These are phyloP conservation scores for Lota lota DNA, from an alignment of 2,113 vertebrate genomes.

Conservation along the genomic window DNA sequence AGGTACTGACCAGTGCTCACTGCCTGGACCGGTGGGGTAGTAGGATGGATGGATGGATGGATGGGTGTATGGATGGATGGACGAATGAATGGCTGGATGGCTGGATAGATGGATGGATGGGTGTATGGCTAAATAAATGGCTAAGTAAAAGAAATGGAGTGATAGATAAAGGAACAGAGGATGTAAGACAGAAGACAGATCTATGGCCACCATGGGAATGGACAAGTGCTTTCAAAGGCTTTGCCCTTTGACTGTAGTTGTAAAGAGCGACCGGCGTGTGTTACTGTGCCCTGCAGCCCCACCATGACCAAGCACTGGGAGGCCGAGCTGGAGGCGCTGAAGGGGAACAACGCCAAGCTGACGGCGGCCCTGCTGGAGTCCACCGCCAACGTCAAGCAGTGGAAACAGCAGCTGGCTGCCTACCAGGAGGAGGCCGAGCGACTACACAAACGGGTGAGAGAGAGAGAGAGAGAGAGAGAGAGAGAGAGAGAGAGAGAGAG, in stretches of 20 bases:
- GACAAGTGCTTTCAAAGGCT: too few relatives aligned
- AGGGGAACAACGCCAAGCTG: constrained; percentile 97
- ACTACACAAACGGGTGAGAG: constrained; percentile 90
- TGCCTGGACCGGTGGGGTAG: constrained; percentile 8
- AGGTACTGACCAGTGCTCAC: constrained; percentile 10
- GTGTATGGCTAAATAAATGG: too few relatives aligned
- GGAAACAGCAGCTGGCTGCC: constrained; percentile 96
- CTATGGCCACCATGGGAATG: too few relatives aligned
- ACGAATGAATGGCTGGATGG: too few relatives aligned
- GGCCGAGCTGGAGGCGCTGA: constrained; percentile 93
- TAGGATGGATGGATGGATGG: background rate
- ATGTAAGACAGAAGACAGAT: too few relatives aligned
- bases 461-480: constrained; percentile 1
- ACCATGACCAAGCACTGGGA: constrained; percentile 95
- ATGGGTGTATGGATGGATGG: background rate
- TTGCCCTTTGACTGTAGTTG: too few relatives aligned
- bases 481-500: background rate
- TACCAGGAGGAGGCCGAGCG: constrained; percentile 98
- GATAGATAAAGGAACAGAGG: too few relatives aligned
- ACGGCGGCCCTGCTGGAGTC: constrained; percentile 96
- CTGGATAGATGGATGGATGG: too few relatives aligned
- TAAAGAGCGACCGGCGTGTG: background rate
- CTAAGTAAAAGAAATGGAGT: too few relatives aligned
- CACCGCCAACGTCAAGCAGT: constrained; percentile 98
- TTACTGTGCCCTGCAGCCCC: constrained; percentile 58